Conservation (phyloP, 1,140 invertebrate genomes). For the Musca vetustissima region DNA sequence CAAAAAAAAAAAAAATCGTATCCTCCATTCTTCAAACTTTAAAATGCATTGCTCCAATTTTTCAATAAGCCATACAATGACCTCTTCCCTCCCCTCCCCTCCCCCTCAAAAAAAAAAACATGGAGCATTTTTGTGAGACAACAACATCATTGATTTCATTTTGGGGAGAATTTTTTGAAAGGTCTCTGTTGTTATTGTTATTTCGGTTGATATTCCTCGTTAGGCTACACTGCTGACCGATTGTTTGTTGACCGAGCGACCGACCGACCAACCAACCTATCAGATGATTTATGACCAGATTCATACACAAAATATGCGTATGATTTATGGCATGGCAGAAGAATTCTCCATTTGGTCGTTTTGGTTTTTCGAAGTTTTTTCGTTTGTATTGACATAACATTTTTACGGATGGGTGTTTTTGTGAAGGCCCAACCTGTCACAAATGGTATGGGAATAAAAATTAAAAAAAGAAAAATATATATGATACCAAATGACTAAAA, state of each 20-base stretch:
- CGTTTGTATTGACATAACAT: constrained; percentile 11
- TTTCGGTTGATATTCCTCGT: neutral
- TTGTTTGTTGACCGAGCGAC: too few relatives aligned
- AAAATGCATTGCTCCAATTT: too few relatives aligned
- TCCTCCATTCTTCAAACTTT: too few relatives aligned
- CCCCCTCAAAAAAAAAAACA: too few relatives aligned
- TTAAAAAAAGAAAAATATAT: neutral
- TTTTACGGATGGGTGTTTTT: neutral
- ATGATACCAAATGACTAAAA: neutral
- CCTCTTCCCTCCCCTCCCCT: too few relatives aligned
- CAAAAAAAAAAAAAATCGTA: too few relatives aligned
- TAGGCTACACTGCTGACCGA: neutral
- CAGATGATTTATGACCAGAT: constrained; percentile 11
- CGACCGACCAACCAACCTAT: neutral
- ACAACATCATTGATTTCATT: constrained; percentile 8
- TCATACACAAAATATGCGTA: constrained; percentile 1
- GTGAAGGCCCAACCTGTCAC: neutral
- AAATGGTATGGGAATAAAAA: neutral
- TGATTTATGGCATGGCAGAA: too few relatives aligned
- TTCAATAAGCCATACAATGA: too few relatives aligned
- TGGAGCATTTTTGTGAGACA: too few relatives aligned
- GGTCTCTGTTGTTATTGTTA: too few relatives aligned
- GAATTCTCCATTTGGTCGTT: too few relatives aligned
- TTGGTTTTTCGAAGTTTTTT: too few relatives aligned
- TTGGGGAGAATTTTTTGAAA: neutral